These are phyloP conservation scores for Semaprochilodus insignis DNA, from an alignment of 2,797 vertebrate genomes.

Conservation along the genomic window DNA sequence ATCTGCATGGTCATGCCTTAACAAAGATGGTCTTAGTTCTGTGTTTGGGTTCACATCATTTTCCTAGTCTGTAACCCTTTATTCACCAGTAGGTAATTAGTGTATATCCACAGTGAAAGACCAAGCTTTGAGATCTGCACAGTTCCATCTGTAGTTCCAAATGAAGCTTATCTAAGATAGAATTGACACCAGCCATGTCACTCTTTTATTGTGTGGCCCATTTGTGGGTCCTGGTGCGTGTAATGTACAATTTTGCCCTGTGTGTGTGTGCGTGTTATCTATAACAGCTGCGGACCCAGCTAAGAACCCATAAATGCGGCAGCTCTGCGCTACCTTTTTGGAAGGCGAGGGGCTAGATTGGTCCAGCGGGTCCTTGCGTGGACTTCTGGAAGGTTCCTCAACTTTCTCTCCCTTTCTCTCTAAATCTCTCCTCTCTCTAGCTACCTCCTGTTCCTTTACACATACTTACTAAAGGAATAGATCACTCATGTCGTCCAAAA, in stretches of 20 bases:
- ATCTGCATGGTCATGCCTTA: background rate
- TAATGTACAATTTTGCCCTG: conserved; percentile 96
- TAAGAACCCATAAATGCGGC: conserved; percentile 87
- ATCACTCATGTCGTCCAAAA: background rate
- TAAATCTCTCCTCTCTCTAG: conserved; percentile 68
- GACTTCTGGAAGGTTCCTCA: conserved; percentile 96
- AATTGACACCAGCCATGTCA: conserved; percentile 40
- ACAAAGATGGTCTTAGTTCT: background rate
- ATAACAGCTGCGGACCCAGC: conserved; percentile 96
- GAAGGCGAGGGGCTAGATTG: conserved; percentile 96
- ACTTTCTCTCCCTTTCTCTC: conserved; percentile 81
- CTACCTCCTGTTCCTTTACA: conserved; percentile 65
- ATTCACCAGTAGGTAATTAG: background rate
- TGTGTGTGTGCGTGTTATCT: conserved; percentile 97
- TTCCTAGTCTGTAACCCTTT: background rate
- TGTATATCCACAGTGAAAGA: background rate
- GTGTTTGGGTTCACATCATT: conserved; percentile 11
- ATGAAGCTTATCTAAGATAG: background rate
- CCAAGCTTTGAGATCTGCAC: background rate
- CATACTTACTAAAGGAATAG: conserved; percentile 65
- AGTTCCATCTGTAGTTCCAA: background rate
- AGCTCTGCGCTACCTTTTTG: conserved; percentile 93
- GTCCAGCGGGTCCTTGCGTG: conserved; percentile 95
- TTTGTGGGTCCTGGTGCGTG: conserved; percentile 85
- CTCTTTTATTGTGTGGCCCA: conserved; percentile 65